Evolutionary conservation across 1,140 invertebrate genomes (phyloP).

Genomic region (Plectus sambesii): DNA sequence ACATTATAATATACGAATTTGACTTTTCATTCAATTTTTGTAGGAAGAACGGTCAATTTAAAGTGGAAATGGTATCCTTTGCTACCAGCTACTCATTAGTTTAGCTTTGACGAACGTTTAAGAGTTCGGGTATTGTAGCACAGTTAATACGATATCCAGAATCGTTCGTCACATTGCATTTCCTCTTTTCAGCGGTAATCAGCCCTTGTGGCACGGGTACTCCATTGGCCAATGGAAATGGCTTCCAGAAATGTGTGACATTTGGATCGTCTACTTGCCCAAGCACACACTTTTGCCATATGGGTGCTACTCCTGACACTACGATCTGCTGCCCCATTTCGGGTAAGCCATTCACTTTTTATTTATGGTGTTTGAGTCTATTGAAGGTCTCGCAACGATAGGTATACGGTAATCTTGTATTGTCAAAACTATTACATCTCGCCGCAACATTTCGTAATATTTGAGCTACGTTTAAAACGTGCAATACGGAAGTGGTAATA

Average conservation of each 20-base stretch:
- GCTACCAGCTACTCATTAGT: conserved; percentile 11
- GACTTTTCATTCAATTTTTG: too few relatives aligned
- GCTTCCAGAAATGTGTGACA: conserved; percentile 3
- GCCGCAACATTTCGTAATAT: too few relatives aligned
- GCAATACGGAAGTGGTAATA: too few relatives aligned
- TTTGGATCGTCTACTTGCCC: conserved; percentile 11
- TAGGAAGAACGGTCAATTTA: conserved; percentile 21
- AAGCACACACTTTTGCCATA: conserved; percentile 5
- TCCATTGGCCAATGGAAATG: conserved; percentile 6
- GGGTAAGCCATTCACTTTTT: too few relatives aligned
- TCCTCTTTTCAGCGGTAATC: conserved; percentile 6
- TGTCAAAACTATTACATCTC: too few relatives aligned
- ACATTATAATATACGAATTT: too few relatives aligned
- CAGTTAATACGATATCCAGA: too few relatives aligned
- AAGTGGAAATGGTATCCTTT: conserved; percentile 13
- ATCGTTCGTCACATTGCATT: not conserved
- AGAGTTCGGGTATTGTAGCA: too few relatives aligned
- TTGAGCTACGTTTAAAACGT: too few relatives aligned
- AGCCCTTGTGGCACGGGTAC: conserved; percentile 10
- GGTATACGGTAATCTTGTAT: too few relatives aligned
- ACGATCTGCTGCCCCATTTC: conserved; percentile 16
- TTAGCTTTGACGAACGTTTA: conserved; percentile 10
- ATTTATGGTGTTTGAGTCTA: too few relatives aligned
- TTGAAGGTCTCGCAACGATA: too few relatives aligned
- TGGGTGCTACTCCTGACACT: conserved; percentile 9